phyloP scores from a whole-genome alignment of 2,888 invertebrate species.

The Chrysolina oricalcia region DNA sequence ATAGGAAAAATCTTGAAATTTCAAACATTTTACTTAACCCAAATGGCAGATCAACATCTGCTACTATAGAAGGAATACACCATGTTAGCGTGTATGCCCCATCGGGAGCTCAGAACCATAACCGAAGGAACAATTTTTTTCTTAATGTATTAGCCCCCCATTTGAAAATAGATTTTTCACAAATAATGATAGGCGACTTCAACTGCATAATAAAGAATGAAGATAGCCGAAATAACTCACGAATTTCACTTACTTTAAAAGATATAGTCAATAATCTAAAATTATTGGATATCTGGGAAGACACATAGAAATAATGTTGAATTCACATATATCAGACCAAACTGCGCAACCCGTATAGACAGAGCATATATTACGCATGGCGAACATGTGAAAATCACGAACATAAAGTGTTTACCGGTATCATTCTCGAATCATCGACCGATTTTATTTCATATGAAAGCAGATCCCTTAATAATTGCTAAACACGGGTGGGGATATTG shows the following conservation, averaged over 20 bases:
- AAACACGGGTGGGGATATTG: conserved; percentile 17
- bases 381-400: background rate
- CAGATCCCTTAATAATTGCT: background rate
- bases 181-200: conserved; percentile 7
- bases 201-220: conserved; percentile 5
- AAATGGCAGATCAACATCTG: conserved; percentile 12
- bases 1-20: background rate
- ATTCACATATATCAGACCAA: conserved; percentile 19
- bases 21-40: background rate
- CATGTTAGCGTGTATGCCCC: background rate
- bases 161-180: background rate
- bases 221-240: background rate
- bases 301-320: background rate
- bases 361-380: background rate
- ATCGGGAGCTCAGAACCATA: conserved; percentile 11
- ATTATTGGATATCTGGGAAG: conserved; percentile 8
- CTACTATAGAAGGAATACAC: conserved; percentile 3
- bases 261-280: background rate
- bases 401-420: conserved; percentile 1
- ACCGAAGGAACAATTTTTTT: conserved; percentile 2
- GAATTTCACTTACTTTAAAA: background rate
- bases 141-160: background rate
- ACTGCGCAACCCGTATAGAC: conserved; percentile 8
- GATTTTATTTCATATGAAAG: background rate
- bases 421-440: conserved; percentile 11